Evolutionary conservation across 2,888 invertebrate species (phyloP).

Genomic region (Glyphotaelius pellucidus): DNA sequence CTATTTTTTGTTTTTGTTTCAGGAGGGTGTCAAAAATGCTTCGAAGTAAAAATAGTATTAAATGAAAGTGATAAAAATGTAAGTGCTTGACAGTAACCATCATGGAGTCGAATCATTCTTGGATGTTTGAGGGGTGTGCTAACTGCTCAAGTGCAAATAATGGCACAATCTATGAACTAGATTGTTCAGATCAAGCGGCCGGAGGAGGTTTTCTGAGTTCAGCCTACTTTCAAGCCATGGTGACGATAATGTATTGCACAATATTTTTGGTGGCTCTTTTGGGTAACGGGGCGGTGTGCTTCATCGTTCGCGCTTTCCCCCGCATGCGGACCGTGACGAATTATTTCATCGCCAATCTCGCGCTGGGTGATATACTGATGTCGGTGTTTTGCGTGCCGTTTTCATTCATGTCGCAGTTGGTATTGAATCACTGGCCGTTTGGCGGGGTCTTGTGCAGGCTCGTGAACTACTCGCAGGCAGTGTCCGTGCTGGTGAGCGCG

Average conservation of each 20-base stretch:
- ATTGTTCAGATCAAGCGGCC: conserved; percentile 60
- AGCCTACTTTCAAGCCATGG: conserved; percentile 79
- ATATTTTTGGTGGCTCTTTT: conserved; percentile 84
- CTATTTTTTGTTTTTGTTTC: neutral
- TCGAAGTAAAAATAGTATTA: neutral
- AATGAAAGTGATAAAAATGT: neutral
- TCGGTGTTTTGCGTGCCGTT: conserved; percentile 94
- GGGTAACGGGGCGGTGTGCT: conserved; percentile 90
- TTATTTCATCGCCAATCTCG: conserved; percentile 92
- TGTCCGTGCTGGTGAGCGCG: conserved; percentile 90
- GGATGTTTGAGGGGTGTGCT: neutral
- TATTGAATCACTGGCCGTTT: conserved; percentile 93
- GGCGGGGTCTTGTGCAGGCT: conserved; percentile 88
- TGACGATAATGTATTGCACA: conserved; percentile 84
- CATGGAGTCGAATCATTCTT: conserved; percentile 35
- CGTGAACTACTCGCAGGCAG: conserved; percentile 89
- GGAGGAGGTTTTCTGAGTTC: conserved; percentile 67
- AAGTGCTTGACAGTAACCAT: neutral
- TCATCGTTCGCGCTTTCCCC: conserved; percentile 89
- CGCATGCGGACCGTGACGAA: conserved; percentile 96
- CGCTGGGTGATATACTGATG: conserved; percentile 93
- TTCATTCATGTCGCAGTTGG: conserved; percentile 87
- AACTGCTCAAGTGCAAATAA: conserved; percentile 26
- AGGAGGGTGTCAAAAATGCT: neutral
- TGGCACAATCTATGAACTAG: neutral